Conservation (phyloP, 2,113 vertebrate genomes). For the Bufo gargarizans region DNA sequence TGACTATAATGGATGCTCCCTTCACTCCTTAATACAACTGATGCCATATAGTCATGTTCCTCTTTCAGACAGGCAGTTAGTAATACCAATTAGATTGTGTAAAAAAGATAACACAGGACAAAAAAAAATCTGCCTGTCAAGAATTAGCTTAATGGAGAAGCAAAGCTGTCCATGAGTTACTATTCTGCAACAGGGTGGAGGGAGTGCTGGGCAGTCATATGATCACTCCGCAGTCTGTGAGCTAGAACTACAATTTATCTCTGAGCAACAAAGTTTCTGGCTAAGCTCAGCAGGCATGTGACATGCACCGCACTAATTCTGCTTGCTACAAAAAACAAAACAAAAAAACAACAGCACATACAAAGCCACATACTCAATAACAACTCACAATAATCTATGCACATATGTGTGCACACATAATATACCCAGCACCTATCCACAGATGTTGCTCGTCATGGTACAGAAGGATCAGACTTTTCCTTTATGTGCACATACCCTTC, state of each 20-base stretch:
- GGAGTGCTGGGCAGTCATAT: conserved; percentile 85
- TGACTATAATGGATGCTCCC: conserved; percentile 3
- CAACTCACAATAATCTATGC: not conserved
- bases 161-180: not conserved
- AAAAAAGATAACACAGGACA: not conserved
- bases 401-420: not conserved
- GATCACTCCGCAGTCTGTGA: conserved; percentile 83
- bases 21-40: not conserved
- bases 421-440: not conserved
- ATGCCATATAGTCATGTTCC: not conserved
- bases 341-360: conserved; percentile 25
- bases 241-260: conserved; percentile 76
- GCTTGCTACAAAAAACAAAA: conserved; percentile 66
- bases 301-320: conserved; percentile 74
- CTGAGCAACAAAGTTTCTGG: conserved; percentile 74
- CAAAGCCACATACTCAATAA: conserved; percentile 37
- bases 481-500: too few species aligned
- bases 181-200: conserved; percentile 71
- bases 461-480: not conserved
- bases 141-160: not conserved
- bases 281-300: conserved; percentile 74
- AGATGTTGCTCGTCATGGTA: not conserved
- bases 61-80: not conserved
- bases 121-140: not conserved
- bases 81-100: not conserved